phyloP scores from a whole-genome alignment of 1,140 invertebrate genomes.

The Anoplophora glabripennis region DNA sequence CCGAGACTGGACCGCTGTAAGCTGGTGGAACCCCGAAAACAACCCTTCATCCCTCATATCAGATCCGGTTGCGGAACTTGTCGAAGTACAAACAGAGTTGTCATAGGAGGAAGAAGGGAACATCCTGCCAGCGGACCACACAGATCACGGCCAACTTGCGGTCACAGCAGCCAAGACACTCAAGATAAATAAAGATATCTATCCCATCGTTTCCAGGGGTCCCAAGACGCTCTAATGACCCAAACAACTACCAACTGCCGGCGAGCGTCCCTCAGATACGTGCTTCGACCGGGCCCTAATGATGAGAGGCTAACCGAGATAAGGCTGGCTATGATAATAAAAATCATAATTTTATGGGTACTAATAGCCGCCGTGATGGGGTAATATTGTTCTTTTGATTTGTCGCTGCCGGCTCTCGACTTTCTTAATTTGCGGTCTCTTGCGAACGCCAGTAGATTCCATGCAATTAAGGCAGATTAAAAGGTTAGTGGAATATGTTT shows the following conservation, averaged over 20 bases:
- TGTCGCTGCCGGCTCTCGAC: constrained; percentile 2
- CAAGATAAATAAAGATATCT: constrained; percentile 49
- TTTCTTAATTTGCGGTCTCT: too few relatives aligned
- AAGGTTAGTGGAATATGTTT: too few relatives aligned
- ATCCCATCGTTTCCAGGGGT: constrained; percentile 27
- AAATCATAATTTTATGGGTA: constrained; percentile 23
- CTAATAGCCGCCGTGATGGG: constrained; percentile 13
- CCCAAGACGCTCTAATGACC: constrained; percentile 45
- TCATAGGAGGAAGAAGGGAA: constrained; percentile 33
- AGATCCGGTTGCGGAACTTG: constrained; percentile 42
- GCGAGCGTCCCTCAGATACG: constrained; percentile 38
- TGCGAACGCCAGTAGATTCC: too few relatives aligned
- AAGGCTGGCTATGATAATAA: constrained; percentile 20
- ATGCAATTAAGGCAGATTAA: too few relatives aligned
- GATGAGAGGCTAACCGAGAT: constrained; percentile 19
- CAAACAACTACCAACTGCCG: constrained; percentile 41
- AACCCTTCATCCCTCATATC: constrained; percentile 45
- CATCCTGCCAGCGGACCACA: constrained; percentile 37
- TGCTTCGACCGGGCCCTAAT: constrained; percentile 33
- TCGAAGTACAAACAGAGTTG: constrained; percentile 46
- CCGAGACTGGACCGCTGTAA: constrained; percentile 24
- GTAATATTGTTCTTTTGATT: constrained; percentile 23
- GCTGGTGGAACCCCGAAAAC: constrained; percentile 37
- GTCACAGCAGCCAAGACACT: constrained; percentile 37
- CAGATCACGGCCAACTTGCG: constrained; percentile 43